Evolutionary conservation across 2,113 vertebrate species (phyloP), one percentile per base, ranked within the genome.

Genomic region (Galbula dea): DNA sequence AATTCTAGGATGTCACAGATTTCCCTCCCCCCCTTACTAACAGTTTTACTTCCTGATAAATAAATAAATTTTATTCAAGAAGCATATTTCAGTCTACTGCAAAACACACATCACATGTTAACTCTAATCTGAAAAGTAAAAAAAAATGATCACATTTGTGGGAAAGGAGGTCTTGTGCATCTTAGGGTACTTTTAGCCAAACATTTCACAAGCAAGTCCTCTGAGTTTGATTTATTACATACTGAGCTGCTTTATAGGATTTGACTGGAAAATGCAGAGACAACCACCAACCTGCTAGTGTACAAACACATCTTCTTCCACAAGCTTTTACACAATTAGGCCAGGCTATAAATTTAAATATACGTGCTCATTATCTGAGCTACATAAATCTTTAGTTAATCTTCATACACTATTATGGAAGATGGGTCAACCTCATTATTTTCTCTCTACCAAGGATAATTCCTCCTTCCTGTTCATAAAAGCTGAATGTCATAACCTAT

Each of bases 351-450:
- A 39, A 92, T 88, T 85, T 69, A 93, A 94, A 94, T 83, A 16
- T 48, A 94, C 85, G 72, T 63, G 73, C 55, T 88, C 76, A 84
- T 93, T 96, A 93, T 74, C 74, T 90, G 85, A 86, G 80, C 48
- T 74, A 89, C 65, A 82, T 54, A 81, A 85, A 84, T 83, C 80
- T 96, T 82, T 58, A 72, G 88, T 82, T 95, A 81, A 91, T 97
- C 95, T 94, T 95, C 73, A 88, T 62, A 49, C 29, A 43, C 34
- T 71, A 27, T 68, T 78, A 55, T 1, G 2, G 72, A 92, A 91
- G 95, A 91, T 90, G 63, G 93, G 91, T 90, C 86, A 78, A 79
- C 52, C 82, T 95, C 79, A 94, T 95, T 95, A 95, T 95, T 94
- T 88, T 71, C 81, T 65, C 41, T 90, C 90, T 95, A 69, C 32